Conservation (phyloP, 2,888 invertebrate genomes). For the Eupithecia tripunctaria region DNA sequence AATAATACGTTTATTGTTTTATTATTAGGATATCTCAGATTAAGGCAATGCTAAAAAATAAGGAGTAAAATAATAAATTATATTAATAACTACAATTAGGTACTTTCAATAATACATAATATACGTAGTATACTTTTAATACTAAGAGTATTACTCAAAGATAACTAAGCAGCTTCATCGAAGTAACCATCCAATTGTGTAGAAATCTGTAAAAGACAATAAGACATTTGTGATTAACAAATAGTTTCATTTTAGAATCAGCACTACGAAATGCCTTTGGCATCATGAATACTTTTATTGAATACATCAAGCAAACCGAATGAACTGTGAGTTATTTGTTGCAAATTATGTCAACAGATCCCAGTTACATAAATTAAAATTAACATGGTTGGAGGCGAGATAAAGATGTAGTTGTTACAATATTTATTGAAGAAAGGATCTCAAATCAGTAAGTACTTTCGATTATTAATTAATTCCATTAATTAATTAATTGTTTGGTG, state of each 20-base stretch:
- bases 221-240: background rate
- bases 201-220: conserved; percentile 82
- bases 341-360: too few species aligned
- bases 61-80: background rate
- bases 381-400: too few species aligned
- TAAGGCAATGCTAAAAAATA: background rate
- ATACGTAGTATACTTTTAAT: too few species aligned
- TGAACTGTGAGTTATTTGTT: too few species aligned
- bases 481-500: too few species aligned
- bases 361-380: too few species aligned
- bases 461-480: too few species aligned
- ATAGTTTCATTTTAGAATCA: background rate
- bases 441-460: too few species aligned
- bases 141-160: background rate
- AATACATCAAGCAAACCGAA: too few species aligned
- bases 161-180: conserved; percentile 91
- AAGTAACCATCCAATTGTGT: conserved; percentile 95
- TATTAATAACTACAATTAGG: background rate
- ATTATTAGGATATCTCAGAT: background rate
- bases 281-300: too few species aligned
- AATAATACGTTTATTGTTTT: background rate
- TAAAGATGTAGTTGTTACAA: too few species aligned
- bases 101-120: background rate
- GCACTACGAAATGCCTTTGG: background rate
- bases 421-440: too few species aligned